Conservation (phyloP, 1,140 invertebrate species). For the Lineus longissimus region DNA sequence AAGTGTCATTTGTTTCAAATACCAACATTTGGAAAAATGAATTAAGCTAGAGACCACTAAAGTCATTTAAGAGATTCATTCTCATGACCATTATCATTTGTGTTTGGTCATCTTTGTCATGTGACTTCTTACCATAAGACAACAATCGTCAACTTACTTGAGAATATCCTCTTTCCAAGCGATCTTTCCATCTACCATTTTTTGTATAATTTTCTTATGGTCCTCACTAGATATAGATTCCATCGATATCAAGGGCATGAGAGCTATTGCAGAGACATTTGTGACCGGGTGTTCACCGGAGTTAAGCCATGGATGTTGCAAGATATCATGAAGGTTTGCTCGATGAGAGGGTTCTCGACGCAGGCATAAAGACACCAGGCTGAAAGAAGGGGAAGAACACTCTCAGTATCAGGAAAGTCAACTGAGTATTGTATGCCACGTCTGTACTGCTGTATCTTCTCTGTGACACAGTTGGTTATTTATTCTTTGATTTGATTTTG, state of each 20-base stretch:
- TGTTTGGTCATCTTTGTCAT: no score
- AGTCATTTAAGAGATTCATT: no score
- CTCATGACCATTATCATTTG: no score
- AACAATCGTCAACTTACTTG: conserved; percentile 33
- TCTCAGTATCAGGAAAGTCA: no score
- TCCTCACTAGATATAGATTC: conserved; percentile 87
- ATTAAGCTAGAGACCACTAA: no score
- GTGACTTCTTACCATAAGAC: no score
- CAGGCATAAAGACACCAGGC: conserved; percentile 87
- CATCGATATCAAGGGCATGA: conserved; percentile 73
- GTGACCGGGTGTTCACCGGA: conserved; percentile 16
- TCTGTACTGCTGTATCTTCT: no score
- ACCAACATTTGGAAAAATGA: no score
- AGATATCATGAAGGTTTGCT: conserved; percentile 82
- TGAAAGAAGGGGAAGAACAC: conserved; percentile 45
- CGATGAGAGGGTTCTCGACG: conserved; percentile 86
- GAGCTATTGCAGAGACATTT: conserved; percentile 13
- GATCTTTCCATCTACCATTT: conserved; percentile 92
- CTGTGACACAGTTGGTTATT: no score
- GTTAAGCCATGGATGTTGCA: conserved; percentile 75
- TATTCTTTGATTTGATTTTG: no score
- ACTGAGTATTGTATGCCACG: no score
- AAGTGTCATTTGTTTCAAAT: no score
- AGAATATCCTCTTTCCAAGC: conserved; percentile 87
- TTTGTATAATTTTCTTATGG: conserved; percentile 85